These are phyloP conservation scores for Drosophila paranaensis DNA, from an alignment of 2,888 invertebrate genomes.

Conservation along the genomic window DNA sequence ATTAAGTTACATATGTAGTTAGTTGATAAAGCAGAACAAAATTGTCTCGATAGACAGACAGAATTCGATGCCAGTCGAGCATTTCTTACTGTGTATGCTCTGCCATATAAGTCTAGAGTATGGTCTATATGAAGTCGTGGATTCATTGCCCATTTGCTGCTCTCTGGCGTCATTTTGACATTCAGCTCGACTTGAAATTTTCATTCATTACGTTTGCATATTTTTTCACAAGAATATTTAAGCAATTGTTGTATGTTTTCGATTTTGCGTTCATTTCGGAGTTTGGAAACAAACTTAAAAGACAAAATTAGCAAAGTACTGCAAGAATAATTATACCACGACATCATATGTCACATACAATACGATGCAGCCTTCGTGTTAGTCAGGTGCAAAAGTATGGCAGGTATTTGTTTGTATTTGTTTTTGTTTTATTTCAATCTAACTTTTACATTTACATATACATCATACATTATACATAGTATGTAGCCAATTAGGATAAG, in stretches of 20 bases:
- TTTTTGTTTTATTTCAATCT: conserved; percentile 24
- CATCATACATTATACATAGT: conserved; percentile 21
- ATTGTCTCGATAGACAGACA: conserved; percentile 21
- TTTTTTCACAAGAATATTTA: conserved; percentile 72
- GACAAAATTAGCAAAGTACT: conserved; percentile 60
- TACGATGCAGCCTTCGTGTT: conserved; percentile 35
- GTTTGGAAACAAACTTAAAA: conserved; percentile 52
- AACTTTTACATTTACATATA: conserved; percentile 49
- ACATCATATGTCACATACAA: conserved; percentile 84
- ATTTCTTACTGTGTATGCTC: conserved; percentile 11
- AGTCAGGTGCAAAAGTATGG: conserved; percentile 40
- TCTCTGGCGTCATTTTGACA: conserved; percentile 45
- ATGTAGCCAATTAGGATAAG: conserved; percentile 40
- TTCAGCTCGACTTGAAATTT: conserved; percentile 32
- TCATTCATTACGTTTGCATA: conserved; percentile 79
- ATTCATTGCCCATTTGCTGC: conserved; percentile 59
- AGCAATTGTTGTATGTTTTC: conserved; percentile 49
- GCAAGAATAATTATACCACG: conserved; percentile 78
- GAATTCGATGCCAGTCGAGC: conserved; percentile 22
- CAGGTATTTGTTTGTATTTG: conserved; percentile 1
- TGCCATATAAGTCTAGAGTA: conserved; percentile 38
- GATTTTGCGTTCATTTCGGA: conserved; percentile 27
- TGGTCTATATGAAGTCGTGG: conserved; percentile 83
- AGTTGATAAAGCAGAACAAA: conserved; percentile 52
- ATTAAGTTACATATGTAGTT: conserved; percentile 36